phyloP scores from a whole-genome alignment of 2,797 vertebrate genomes.

The Muscicapa comitata region DNA sequence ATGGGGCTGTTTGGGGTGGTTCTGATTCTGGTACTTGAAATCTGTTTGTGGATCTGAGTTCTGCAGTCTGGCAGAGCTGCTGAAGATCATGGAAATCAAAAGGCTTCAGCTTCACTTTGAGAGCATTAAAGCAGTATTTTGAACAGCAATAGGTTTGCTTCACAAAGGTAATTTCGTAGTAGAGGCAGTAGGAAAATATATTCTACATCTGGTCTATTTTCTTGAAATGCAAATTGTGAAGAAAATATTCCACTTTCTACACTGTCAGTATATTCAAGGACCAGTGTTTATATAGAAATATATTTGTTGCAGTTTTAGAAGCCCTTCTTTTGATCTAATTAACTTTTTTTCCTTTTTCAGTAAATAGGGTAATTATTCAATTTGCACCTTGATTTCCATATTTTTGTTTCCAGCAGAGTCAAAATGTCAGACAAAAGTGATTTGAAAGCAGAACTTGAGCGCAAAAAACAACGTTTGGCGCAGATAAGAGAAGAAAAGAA shows the following conservation, averaged over 20 bases:
- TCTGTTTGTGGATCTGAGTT: background rate
- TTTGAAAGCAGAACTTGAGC: conserved; percentile 89
- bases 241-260: background rate
- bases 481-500: conserved; percentile 90
- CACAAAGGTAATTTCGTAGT: background rate
- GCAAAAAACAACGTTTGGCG: conserved; percentile 87
- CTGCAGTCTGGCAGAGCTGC: background rate
- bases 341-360: background rate
- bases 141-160: background rate
- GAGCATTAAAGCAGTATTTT: background rate
- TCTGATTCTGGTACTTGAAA: background rate
- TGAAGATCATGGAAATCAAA: background rate
- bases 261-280: background rate
- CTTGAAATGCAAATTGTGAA: background rate
- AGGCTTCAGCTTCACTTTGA: background rate
- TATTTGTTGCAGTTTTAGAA: background rate
- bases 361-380: background rate
- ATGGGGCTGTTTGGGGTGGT: background rate
- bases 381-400: background rate
- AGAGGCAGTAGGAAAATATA: background rate
- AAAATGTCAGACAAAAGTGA: conserved; percentile 87
- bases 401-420: conserved; percentile 52
- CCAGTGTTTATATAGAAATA: background rate
- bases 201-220: background rate
- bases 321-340: background rate